Evolutionary conservation across 2,888 invertebrate genomes (phyloP).

Genomic region (Ypsolopha sequella): DNA sequence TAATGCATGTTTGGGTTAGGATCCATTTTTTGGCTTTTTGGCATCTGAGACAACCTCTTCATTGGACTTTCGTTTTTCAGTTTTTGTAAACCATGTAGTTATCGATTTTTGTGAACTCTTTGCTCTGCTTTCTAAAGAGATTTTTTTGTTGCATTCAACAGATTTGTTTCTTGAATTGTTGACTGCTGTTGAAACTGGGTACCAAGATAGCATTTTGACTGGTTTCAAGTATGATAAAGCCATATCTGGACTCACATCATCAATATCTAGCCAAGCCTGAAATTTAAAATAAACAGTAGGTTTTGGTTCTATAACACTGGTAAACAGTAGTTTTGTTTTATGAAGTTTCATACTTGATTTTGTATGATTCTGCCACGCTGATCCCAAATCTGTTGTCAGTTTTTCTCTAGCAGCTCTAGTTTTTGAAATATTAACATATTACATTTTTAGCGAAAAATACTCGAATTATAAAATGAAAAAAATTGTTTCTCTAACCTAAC

Average conservation of each 20-base stretch:
- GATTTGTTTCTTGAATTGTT: conserved; percentile 80
- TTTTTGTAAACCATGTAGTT: conserved; percentile 46
- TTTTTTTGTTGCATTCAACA: conserved; percentile 66
- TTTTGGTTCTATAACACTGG: too few relatives aligned
- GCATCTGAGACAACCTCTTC: conserved; percentile 17
- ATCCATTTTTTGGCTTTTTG: conserved; percentile 24
- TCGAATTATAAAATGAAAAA: too few relatives aligned
- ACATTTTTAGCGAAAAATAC: too few relatives aligned
- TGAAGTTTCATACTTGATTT: too few relatives aligned
- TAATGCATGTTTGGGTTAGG: too few relatives aligned
- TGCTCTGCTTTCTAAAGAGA: conserved; percentile 29
- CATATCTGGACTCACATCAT: conserved; percentile 56
- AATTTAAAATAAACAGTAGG: conserved; percentile 12
- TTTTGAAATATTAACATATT: too few relatives aligned
- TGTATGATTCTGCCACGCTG: too few relatives aligned
- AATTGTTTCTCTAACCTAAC: too few relatives aligned
- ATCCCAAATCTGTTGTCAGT: too few relatives aligned
- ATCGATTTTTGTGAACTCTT: conserved; percentile 50
- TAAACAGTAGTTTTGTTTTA: too few relatives aligned
- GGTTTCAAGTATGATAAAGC: conserved; percentile 70
- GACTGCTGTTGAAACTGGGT: conserved; percentile 78
- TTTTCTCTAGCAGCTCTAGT: too few relatives aligned
- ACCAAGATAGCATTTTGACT: conserved; percentile 69
- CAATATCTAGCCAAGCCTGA: conserved; percentile 77
- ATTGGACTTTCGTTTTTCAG: conserved; percentile 35